Percentiles rank a stretch among this genome's conserved stretches.
phyloP scores from a whole-genome alignment of 1,140 invertebrate genomes.

The Hesperophylax magnus region DNA sequence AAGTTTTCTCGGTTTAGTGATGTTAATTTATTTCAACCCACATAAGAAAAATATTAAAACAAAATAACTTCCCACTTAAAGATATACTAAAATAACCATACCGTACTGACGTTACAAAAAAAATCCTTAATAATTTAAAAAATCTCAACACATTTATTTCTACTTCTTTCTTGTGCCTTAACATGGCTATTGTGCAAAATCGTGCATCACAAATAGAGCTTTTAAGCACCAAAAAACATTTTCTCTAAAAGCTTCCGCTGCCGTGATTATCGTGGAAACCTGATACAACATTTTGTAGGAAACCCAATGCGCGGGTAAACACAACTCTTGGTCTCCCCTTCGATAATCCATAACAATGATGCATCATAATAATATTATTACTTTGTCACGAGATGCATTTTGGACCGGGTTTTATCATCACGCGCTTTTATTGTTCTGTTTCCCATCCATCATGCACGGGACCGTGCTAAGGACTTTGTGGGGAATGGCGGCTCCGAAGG shows the following conservation, averaged over 20 bases:
- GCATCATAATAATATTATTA: constrained; percentile 26
- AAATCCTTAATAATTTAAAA: no score
- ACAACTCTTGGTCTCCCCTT: not conserved
- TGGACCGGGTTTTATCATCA: constrained; percentile 1
- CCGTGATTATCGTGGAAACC: not conserved
- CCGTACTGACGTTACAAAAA: no score
- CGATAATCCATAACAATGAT: constrained; percentile 24
- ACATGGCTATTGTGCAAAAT: no score
- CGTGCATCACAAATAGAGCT: no score
- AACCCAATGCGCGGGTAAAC: constrained; percentile 27
- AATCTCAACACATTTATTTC: no score
- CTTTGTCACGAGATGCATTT: constrained; percentile 35
- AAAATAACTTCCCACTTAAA: no score
- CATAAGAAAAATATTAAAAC: no score
- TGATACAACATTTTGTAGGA: not conserved
- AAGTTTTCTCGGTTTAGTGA: no score
- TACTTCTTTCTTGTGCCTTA: no score
- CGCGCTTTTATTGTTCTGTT: constrained; percentile 13
- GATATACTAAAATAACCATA: no score
- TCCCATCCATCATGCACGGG: constrained; percentile 36
- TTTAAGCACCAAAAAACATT: no score
- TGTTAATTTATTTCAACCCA: no score
- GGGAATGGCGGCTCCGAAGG: not conserved
- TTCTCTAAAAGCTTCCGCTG: constrained; percentile 3
- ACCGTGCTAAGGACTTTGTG: not conserved